These are phyloP conservation scores for Bicyclus anynana DNA, from an alignment of 1,140 invertebrate species.

Conservation along the genomic window DNA sequence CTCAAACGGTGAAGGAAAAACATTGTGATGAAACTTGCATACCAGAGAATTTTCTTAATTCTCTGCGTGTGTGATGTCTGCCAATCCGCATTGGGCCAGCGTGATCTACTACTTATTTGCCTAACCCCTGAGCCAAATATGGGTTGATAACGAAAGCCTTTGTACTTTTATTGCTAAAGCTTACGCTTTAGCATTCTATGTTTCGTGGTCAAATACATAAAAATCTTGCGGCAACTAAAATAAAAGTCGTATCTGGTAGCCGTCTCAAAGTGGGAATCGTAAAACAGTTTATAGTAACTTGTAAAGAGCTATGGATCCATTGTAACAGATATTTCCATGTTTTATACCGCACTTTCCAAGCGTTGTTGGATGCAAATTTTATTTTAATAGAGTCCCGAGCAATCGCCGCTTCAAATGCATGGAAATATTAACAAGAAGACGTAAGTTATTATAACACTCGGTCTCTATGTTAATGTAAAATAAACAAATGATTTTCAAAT, in stretches of 20 bases:
- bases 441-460: constrained; percentile 1
- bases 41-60: no score
- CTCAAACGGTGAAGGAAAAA: no score
- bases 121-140: no score
- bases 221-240: neutral
- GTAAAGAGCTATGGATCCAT: constrained; percentile 31
- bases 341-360: constrained; percentile 20
- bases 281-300: constrained; percentile 37
- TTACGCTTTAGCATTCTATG: no score
- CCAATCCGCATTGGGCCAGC: no score
- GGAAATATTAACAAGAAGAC: constrained; percentile 1
- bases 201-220: neutral
- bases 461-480: constrained; percentile 2
- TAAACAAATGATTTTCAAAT: neutral
- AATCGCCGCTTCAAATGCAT: constrained; percentile 12
- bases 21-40: no score
- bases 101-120: no score
- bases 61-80: no score
- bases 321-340: constrained; percentile 32
- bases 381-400: constrained; percentile 25
- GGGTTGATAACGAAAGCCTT: no score
- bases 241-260: neutral
- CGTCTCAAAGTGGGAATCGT: constrained; percentile 28
- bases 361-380: constrained; percentile 31
- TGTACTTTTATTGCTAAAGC: no score